Percentiles rank a stretch among this genome's conserved stretches.
Evolutionary conservation across 2,113 vertebrate genomes (phyloP).

Genomic region (Crotophaga sulcirostris): DNA sequence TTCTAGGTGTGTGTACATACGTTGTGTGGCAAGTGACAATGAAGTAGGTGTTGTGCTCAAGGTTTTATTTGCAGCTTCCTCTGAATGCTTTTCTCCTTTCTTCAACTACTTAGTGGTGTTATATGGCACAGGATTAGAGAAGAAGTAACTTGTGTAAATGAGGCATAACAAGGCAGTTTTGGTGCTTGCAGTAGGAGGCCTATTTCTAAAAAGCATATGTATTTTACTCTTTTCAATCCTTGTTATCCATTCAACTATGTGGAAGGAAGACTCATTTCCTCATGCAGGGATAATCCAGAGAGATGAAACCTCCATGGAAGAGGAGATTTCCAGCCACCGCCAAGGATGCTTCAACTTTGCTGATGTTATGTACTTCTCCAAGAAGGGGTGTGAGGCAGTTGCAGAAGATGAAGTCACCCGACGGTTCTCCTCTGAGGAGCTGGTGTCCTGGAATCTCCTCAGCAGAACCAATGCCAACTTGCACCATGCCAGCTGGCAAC

Average conservation of each 20-base stretch:
- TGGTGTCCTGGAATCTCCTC: constrained; percentile 92
- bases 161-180: not conserved
- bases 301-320: constrained; percentile 83
- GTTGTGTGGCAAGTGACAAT: not conserved
- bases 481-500: constrained; percentile 82
- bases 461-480: constrained; percentile 90
- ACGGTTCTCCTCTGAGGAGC: constrained; percentile 91
- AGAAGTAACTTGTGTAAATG: not conserved
- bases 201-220: not conserved
- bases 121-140: not conserved
- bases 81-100: not conserved
- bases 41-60: not conserved
- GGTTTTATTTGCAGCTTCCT: not conserved
- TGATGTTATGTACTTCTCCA: constrained; percentile 88
- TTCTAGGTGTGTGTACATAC: not conserved
- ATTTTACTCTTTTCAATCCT: not conserved
- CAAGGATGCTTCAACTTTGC: constrained; percentile 79
- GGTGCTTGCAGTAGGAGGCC: not conserved
- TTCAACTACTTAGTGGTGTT: not conserved
- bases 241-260: not conserved
- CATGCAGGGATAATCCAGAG: constrained; percentile 84
- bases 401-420: constrained; percentile 90
- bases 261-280: constrained; percentile 41
- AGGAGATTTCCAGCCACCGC: constrained; percentile 78
- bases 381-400: constrained; percentile 87